Base-by-base conservation (phyloP, 2,888 invertebrate species). In the Ptilodon capucinus region DNA sequence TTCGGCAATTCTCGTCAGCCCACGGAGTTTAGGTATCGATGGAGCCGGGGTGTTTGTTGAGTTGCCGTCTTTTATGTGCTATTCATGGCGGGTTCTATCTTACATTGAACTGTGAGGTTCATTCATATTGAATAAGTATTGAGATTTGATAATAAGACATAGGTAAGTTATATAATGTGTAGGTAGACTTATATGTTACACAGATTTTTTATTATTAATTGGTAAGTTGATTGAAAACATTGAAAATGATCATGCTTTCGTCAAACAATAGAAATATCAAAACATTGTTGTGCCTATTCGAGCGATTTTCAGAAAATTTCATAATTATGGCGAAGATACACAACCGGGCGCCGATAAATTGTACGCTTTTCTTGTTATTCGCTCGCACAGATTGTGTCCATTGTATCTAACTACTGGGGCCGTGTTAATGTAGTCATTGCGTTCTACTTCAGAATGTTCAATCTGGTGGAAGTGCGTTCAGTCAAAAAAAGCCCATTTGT, bases 1-100 rank as follows among this genome's bases (percentile, higher is more conserved):
- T 83, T 75, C 73, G 69, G 53, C 69, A 69, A 77, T 81, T 79
- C 76, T 77, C 76, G 74, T 53, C 51, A 56, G 58, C 63, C 51
- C 48, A 56, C 40, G 56, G 60, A 45, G 58, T 54, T 53, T 46
- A 25, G 50, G 48, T 49, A 46, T 57, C 42, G 44, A 48, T 48
- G 46, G 48, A 28, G 39, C 42, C 38, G 43, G 42, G 50, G 53
- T 48, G 51, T n/a, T n/a, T n/a, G n/a, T n/a, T n/a, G n/a, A n/a
- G n/a, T 40, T 40, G 44, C 42, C 51, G 45, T 45, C 46, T 51
- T 44, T 55, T 58, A 49, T 57, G 53, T 32, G 28, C 11, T 34
- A 36, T 40, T 14, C 23, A 11, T 18, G 41, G 17, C 13, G n/a
- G 7, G 32, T 13, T 25, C 16, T 21, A 4, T 5, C n/a, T 25